A percentile compares a stretch with the other conserved stretches of the same genome.
These are phyloP conservation scores for Eueremaeus valkanovi DNA, from an alignment of 2,888 invertebrate genomes.

Conservation along the genomic window DNA sequence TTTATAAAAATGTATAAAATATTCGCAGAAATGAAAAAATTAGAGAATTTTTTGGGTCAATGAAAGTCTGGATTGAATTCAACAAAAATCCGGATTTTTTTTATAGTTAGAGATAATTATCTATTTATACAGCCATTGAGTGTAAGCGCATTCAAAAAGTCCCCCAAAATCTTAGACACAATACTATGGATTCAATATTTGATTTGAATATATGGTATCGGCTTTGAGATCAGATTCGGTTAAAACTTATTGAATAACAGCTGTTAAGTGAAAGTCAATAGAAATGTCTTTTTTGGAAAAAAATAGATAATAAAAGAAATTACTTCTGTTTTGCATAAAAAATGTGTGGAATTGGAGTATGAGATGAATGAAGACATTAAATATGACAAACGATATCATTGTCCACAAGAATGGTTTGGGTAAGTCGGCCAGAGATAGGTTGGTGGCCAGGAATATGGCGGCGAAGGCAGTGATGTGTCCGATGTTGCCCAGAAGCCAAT, in stretches of 20 bases:
- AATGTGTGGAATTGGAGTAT: slow-evolving; percentile 57
- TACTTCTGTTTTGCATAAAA: slow-evolving; percentile 32
- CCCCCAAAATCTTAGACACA: no score
- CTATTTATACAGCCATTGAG: background rate
- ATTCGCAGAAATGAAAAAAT: background rate
- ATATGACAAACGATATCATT: slow-evolving; percentile 78
- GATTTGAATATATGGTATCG: no score
- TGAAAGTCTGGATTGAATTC: background rate
- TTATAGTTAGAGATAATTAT: background rate
- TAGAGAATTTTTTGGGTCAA: slow-evolving; percentile 10
- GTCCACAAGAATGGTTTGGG: slow-evolving; percentile 84
- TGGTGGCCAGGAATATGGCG: slow-evolving; percentile 60
- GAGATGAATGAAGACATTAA: slow-evolving; percentile 82
- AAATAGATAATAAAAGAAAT: slow-evolving; percentile 4
- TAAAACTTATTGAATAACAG: background rate
- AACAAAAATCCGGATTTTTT: background rate
- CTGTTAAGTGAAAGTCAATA: background rate
- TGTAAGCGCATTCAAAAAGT: no score
- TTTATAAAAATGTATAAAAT: no score
- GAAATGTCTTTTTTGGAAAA: background rate
- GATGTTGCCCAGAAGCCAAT: slow-evolving; percentile 81
- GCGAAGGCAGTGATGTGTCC: slow-evolving; percentile 70
- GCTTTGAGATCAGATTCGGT: no score
- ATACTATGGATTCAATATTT: no score
- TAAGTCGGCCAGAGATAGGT: slow-evolving; percentile 75